Base-by-base conservation (phyloP, 2,888 invertebrate genomes). In the Torymus auratus region DNA sequence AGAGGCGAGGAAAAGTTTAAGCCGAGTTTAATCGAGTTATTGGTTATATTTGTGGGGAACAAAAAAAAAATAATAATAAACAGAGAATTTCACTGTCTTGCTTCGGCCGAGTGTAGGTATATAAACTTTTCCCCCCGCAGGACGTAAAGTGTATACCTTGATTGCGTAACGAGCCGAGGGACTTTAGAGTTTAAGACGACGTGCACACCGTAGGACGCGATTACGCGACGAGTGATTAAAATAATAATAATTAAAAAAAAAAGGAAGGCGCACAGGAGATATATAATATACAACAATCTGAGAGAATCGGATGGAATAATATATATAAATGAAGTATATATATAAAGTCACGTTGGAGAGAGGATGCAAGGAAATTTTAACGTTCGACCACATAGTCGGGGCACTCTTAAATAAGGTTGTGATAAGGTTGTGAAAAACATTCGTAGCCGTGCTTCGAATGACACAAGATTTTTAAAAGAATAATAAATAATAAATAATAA, bases 401-500 rank as follows among this genome's bases (percentile, higher is more conserved):
- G 85, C 88, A 89, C 88, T 89, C 87, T 88, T 83, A 74, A 89
- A 89, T 91, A 89, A 89, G 90, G 91, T 91, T 91, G 90, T 90
- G 90, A 91, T 89, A 90, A 89, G 90, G 90, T 90, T 91, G 91
- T 91, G 90, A 91, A 85, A 83, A 84, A 84, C 85, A 87, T 88
- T 89, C 88, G 87, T 89, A 88, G 89, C 87, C 86, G 86, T 86
- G 88, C 88, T 89, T 87, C 86, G 88, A 83, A 86, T 88, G 83
- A 86, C 85, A 86, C 86, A 85, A 87, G 85, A 88, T 87, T 87
- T 88, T 88, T 86, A 88, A 78, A 80, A 76, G 60, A 72, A 69
- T 61, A 78, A 71, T 60, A 20, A 67, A 15, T 74, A 60, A 23
- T 60, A 62, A 58, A 62, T 28, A 61, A 68, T 41, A 23, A 68